Evolutionary conservation across 2,888 invertebrate genomes (phyloP), one percentile per base, ranked within the genome.

Genomic region (Melinaea menophilus): DNA sequence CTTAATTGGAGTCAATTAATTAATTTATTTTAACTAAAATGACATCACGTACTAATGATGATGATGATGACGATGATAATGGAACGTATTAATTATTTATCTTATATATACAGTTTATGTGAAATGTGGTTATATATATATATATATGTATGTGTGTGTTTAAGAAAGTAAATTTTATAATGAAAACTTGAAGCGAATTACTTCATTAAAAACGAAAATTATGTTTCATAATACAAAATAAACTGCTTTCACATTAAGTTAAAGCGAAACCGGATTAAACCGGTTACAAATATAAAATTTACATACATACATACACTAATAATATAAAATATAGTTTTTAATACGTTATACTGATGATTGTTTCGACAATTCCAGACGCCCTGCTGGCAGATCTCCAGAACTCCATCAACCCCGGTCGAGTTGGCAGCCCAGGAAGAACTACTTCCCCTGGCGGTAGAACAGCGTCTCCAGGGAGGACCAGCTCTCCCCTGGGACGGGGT

Each of bases 361-460:
- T 46, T 45, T 41, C 60, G 34, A 58, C 57, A 64, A 78, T 94
- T 94, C 59, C 92, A 99, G 99, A 99, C 93, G 98, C 98, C 68
- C 92, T 99, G 72, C 93, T 99, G 79, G 98, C 98, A 65, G 99
- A 99, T 84, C 93, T 99, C 65, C 98, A 99, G 89, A 98, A 98
- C 78, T 98, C 98, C 9, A 96, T 98, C 73, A 90, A 90, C 76
- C 90, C 90, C 56, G 95, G 97, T 59, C 79, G 92, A 3, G 92
- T 92, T 5, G 85, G 86, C 69, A 86, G 86, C 68, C 87, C 89
- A 22, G 82, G 80, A 34, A 74, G 87, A 56, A 83, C 80, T 67
- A 79, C 79, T 71, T 91, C 84, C 0, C 88, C 88, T 0, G 95
- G 96, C 22, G 92, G 84, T 7, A 68, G 90, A 5, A 83, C 84